Evolutionary conservation across 1,140 invertebrate species (phyloP), one percentile per base, ranked within the genome.

Genomic region (Drosophila trapezifrons): DNA sequence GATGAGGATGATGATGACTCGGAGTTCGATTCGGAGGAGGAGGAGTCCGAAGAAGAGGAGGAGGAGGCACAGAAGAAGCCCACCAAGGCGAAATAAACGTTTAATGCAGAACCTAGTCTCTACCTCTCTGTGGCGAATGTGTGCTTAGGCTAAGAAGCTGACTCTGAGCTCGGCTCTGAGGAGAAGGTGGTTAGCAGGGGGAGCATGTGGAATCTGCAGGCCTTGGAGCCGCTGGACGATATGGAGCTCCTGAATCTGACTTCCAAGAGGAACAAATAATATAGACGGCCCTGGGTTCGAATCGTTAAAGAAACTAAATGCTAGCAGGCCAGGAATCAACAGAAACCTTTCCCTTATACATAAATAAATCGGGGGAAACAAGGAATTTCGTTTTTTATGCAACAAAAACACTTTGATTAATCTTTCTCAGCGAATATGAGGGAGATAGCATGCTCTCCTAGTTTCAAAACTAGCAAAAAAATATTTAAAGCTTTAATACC

Each of bases 21-120:
- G 0, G 83, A 86, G 18, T n/a, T 60, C 0, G 78, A 81, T 42
- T 86, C 81, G 4, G 77, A 82, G 10, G 67, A 54, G 2, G 77
- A 74, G 4, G 55, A 54, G 13, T 32, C 29, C 29, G 59, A 64
- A 3, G 76, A 79, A 12, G 54, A 62, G 10, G 76, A 79, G 32
- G 49, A 65, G 40, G 46, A 69, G 18, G 5, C 55, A 18, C 56
- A 62, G 2, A 45, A 65, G 55, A 54, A 42, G 15, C 20, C 25
- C 17, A 25, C 55, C 15, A 76, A 80, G 25, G 18, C 65, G 37
- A 59, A 59, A 60, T 84, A 74, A 74, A 51, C n/a, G 9, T 22
- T 80, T 40, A 9, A 18, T 7, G 12, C 7, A 2, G 15, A 12
- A 10, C 4, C 17, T 20, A 12, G 37, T 25, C 25, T 54, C 37